Conservation (phyloP, 1,140 invertebrate species). For the Heterodera schachtii region DNA sequence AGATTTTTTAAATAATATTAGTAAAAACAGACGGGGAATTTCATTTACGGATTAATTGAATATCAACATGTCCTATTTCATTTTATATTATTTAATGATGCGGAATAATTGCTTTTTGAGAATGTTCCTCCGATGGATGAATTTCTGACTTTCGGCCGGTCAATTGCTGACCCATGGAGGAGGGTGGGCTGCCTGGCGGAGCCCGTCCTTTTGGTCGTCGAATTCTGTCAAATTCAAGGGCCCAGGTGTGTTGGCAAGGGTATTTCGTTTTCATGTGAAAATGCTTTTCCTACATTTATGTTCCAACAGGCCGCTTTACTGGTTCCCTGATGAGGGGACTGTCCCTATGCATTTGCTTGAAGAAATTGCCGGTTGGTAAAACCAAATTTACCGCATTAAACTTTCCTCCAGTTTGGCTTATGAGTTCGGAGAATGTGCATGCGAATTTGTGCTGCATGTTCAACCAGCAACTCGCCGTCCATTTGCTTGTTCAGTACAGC, state of each 20-base stretch:
- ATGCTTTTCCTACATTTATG: constrained; percentile 6
- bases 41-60: neutral
- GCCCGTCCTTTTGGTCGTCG: constrained; percentile 47
- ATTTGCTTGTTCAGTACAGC: constrained; percentile 48
- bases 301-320: constrained; percentile 42
- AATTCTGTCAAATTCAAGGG: constrained; percentile 46
- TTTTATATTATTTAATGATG: neutral
- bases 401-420: constrained; percentile 49
- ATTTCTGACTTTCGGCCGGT: constrained; percentile 50
- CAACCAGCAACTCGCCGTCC: constrained; percentile 55
- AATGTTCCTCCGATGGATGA: constrained; percentile 31
- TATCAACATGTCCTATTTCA: neutral
- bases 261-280: constrained; percentile 31
- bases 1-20: neutral
- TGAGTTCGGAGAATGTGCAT: constrained; percentile 60
- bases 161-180: constrained; percentile 48
- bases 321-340: constrained; percentile 38
- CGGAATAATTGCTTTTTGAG: neutral
- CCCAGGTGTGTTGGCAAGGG: constrained; percentile 25
- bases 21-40: neutral
- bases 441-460: constrained; percentile 47
- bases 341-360: constrained; percentile 47
- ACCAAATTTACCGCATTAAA: neutral
- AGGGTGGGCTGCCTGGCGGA: constrained; percentile 37
- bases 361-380: constrained; percentile 15